phyloP scores from a whole-genome alignment of 2,888 invertebrate genomes.

The Pinctada fucata region DNA sequence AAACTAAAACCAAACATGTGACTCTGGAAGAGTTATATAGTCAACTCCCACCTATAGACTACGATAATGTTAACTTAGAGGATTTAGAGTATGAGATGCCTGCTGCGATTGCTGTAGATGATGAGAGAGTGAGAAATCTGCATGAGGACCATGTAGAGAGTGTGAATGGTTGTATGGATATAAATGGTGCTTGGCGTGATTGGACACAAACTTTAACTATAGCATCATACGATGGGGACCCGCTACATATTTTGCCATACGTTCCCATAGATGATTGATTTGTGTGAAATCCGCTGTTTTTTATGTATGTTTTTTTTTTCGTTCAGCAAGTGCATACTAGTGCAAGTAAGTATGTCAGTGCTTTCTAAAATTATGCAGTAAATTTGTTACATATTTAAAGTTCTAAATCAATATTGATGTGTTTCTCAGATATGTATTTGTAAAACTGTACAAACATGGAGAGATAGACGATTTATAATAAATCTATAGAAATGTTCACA shows the following conservation, averaged over 20 bases:
- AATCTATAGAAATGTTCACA: not conserved
- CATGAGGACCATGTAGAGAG: constrained; percentile 75
- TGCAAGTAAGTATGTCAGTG: constrained; percentile 14
- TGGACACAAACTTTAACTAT: constrained; percentile 92
- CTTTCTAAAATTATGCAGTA: constrained; percentile 25
- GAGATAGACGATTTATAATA: constrained; percentile 19
- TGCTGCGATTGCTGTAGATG: constrained; percentile 73
- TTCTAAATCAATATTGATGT: constrained; percentile 15
- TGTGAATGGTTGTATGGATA: constrained; percentile 79
- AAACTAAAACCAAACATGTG: constrained; percentile 39
- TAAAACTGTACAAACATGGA: constrained; percentile 25
- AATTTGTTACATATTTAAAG: constrained; percentile 26
- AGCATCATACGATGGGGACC: constrained; percentile 86
- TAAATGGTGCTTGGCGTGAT: constrained; percentile 84
- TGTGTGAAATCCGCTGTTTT: constrained; percentile 22
- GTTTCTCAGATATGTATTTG: constrained; percentile 18
- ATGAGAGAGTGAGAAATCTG: constrained; percentile 69
- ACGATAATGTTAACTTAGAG: constrained; percentile 77
- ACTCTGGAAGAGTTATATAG: constrained; percentile 79
- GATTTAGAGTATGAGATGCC: constrained; percentile 80
- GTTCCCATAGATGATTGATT: constrained; percentile 90
- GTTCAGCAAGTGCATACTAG: constrained; percentile 16
- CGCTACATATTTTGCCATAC: constrained; percentile 95
- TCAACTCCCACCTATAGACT: constrained; percentile 83
- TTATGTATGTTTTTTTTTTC: constrained; percentile 4